Percentiles rank a stretch among this genome's conserved stretches.
phyloP scores from a whole-genome alignment of 2,888 invertebrate species.

The Synanthedon myopaeformis region DNA sequence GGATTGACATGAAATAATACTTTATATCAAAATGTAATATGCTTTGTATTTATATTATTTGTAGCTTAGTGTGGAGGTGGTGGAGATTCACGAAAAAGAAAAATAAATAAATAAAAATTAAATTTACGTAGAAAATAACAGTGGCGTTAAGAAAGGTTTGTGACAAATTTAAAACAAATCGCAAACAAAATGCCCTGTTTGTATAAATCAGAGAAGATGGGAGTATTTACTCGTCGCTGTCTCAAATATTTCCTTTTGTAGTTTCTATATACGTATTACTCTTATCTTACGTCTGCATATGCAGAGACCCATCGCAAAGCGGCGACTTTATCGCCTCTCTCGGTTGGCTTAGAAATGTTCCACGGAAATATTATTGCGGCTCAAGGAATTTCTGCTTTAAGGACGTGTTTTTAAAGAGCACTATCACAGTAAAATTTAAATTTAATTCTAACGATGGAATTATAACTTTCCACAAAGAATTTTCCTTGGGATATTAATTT shows the following conservation, averaged over 20 bases:
- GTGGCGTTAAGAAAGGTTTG: no score
- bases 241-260: constrained; percentile 26
- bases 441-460: not conserved
- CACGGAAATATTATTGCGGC: constrained; percentile 12
- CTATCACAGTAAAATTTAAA: not conserved
- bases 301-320: constrained; percentile 22
- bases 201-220: constrained; percentile 20
- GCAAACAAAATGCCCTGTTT: constrained; percentile 13
- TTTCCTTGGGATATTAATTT: not conserved
- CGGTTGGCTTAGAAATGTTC: constrained; percentile 27
- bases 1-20: no score
- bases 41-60: no score
- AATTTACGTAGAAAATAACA: no score
- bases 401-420: not conserved
- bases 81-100: no score
- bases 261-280: constrained; percentile 24
- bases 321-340: constrained; percentile 32
- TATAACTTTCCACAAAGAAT: not conserved
- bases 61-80: no score
- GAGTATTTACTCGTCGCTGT: constrained; percentile 9
- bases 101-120: no score
- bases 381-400: not conserved
- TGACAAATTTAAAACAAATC: not conserved
- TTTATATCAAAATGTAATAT: no score
- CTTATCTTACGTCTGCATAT: constrained; percentile 36